Conservation (phyloP, 2,113 vertebrate genomes). For the Caranx ignobilis region DNA sequence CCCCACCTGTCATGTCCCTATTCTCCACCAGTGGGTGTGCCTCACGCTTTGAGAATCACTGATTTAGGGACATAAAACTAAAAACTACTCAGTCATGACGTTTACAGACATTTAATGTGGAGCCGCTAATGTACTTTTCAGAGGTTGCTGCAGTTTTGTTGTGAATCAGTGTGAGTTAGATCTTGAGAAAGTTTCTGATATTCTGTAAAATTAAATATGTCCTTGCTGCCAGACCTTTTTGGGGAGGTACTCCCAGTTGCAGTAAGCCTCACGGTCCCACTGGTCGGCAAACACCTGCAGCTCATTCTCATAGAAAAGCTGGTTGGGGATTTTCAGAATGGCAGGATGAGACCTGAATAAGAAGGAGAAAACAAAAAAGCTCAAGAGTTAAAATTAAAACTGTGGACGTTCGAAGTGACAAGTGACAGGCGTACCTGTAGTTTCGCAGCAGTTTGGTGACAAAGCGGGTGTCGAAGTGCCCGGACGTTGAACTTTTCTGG, state of each 20-base stretch:
- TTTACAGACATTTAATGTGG: not conserved
- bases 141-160: not conserved
- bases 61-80: not conserved
- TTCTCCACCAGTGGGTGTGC: too few relatives aligned
- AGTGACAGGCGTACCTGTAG: conserved; percentile 87
- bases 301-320: conserved; percentile 90
- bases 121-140: not conserved
- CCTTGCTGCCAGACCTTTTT: conserved; percentile 73
- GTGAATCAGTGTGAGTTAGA: not conserved
- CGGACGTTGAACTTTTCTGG: conserved; percentile 72
- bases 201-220: not conserved
- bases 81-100: not conserved
- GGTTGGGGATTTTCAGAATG: conserved; percentile 90
- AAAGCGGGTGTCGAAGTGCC: conserved; percentile 83
- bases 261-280: conserved; percentile 83
- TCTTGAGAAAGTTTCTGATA: not conserved
- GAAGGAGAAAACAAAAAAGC: not conserved
- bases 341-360: conserved; percentile 89
- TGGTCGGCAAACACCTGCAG: conserved; percentile 84
- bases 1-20: too few relatives aligned
- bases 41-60: too few relatives aligned
- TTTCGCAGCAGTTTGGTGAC: conserved; percentile 94
- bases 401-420: not conserved
- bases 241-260: conserved; percentile 89
- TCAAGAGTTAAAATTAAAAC: not conserved